Base-by-base conservation (phyloP, 2,797 vertebrate species). In the Tachyglossus aculeatus region DNA sequence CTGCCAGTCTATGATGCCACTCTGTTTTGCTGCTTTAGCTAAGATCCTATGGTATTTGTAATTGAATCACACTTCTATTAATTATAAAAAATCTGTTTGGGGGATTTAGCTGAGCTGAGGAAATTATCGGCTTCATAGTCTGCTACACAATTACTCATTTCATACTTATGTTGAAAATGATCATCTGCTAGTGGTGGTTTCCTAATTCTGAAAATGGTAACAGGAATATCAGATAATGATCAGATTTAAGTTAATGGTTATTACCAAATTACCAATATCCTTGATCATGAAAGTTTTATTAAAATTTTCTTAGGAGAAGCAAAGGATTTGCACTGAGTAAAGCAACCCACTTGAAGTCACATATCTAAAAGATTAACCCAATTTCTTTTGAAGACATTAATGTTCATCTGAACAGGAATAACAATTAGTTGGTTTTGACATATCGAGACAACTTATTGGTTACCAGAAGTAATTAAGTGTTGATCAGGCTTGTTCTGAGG, bases 401-500 rank as follows among this genome's bases (percentile, higher is more conserved):
- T 82, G 56, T 76, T 84, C 18, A 64, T 43, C 44, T 68, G 55
- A 52, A 84, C 66, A 83, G 77, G 74, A 82, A 79, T 74, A 83
- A 83, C 86, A 84, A 86, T 86, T 83, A 86, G 82, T 60, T 89
- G 57, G 66, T 79, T 86, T 85, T 86, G 84, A 83, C 61, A 59
- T 81, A 50, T 14, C 76, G 78, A 91, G 87, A 87, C 86, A 89
- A 62, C 48, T 86, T 78, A 22, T 50, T 90, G 83, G 89, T 90
- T 88, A 88, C 80, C 66, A 80, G 83, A 83, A 88, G 80, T 88
- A 90, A 89, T 85, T 88, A 89, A 88, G 60, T 81, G 80, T 80
- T 88, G 85, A 88, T 87, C 84, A 87, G 72, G 53, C 38, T 77
- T 85, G 67, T 84, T 86, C 61, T 80, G 39, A 67, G 84, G 52